phyloP scores from a whole-genome alignment of 2,113 vertebrate species.

The Ardeotis arabs region DNA sequence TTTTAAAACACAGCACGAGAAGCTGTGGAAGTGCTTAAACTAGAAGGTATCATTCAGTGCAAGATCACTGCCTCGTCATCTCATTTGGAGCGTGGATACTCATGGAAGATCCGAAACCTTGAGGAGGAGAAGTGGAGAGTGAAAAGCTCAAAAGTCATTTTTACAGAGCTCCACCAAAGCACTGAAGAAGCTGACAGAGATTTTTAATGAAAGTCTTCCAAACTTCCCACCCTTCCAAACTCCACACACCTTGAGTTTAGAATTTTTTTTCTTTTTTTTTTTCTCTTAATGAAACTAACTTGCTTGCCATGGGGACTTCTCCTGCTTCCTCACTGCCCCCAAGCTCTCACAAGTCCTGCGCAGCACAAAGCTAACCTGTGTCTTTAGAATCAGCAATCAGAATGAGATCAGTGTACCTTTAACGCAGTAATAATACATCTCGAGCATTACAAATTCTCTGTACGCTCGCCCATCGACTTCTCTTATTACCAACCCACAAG shows the following conservation, averaged over 20 bases:
- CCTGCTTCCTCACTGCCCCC: background rate
- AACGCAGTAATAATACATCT: background rate
- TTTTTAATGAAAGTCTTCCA: background rate
- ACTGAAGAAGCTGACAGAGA: background rate
- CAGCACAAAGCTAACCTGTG: background rate
- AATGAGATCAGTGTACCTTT: slow-evolving; percentile 9
- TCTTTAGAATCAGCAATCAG: slow-evolving; percentile 36
- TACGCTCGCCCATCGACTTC: background rate
- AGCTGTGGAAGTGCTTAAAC: background rate
- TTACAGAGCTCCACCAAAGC: background rate
- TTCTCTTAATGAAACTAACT: background rate
- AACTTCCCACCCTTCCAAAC: background rate
- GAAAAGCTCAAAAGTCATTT: background rate
- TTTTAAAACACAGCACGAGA: background rate
- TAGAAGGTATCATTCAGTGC: background rate
- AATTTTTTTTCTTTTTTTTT: background rate
- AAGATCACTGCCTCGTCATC: background rate
- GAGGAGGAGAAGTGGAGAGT: background rate
- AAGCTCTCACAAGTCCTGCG: background rate
- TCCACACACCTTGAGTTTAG: background rate
- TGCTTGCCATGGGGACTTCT: background rate
- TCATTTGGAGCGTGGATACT: background rate
- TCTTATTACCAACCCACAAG: slow-evolving; percentile 50
- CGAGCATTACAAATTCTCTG: background rate
- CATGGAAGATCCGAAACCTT: background rate